phyloP scores from a whole-genome alignment of 1,140 invertebrate species.

The Galleria mellonella region DNA sequence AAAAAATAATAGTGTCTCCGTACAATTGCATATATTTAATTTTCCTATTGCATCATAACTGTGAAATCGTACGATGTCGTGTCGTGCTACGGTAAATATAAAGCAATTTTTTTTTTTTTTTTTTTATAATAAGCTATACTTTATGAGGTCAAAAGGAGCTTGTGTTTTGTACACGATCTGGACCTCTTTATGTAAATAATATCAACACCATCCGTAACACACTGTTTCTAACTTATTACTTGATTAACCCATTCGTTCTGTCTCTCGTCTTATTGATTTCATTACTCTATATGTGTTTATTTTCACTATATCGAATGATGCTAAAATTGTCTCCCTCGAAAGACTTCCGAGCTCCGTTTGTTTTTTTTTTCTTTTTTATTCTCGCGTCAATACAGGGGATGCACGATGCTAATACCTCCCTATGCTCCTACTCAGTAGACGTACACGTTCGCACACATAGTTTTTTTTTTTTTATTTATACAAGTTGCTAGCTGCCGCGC shows the following conservation, averaged over 20 bases:
- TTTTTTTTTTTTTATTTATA: conserved; percentile 10
- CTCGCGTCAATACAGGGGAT: conserved; percentile 70
- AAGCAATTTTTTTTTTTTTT: too few relatives aligned
- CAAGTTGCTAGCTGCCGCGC: background rate
- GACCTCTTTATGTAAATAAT: conserved; percentile 45
- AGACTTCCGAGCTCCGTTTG: conserved; percentile 57
- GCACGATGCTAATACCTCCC: conserved; percentile 67
- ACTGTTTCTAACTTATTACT: conserved; percentile 49
- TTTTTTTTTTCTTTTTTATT: conserved; percentile 38
- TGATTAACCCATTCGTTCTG: conserved; percentile 51
- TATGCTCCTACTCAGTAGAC: conserved; percentile 37
- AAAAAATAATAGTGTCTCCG: too few relatives aligned
- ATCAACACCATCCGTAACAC: conserved; percentile 39
- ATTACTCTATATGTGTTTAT: conserved; percentile 42
- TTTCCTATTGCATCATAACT: too few relatives aligned
- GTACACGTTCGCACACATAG: conserved; percentile 23
- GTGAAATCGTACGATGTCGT: too few relatives aligned
- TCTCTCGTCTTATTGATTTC: conserved; percentile 35
- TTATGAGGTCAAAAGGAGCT: conserved; percentile 13
- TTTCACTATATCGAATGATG: conserved; percentile 24
- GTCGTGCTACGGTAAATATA: too few relatives aligned
- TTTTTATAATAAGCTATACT: too few relatives aligned
- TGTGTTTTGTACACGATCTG: conserved; percentile 7
- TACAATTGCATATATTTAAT: too few relatives aligned
- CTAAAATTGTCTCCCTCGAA: conserved; percentile 66